These are phyloP conservation scores for Acronicta aceris DNA, from an alignment of 2,888 invertebrate species.

Conservation along the genomic window DNA sequence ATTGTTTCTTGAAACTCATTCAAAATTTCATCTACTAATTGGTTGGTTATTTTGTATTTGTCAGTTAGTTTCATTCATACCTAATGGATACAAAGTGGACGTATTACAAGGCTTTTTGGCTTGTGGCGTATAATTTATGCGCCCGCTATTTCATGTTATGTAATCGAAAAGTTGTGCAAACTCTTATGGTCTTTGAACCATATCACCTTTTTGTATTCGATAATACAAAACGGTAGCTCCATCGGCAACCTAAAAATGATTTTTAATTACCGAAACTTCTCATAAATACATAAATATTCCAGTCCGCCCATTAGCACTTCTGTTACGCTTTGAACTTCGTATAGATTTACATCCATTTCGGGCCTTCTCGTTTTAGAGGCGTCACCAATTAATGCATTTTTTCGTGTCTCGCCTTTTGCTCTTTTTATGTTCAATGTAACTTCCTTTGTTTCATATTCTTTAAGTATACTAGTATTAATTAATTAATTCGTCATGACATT, in stretches of 20 bases:
- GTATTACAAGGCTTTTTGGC: conserved; percentile 43
- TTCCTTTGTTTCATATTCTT: conserved; percentile 59
- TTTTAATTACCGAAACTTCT: conserved; percentile 66
- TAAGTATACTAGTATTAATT: conserved; percentile 13
- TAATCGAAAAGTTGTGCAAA: conserved; percentile 49
- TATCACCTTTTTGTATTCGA: conserved; percentile 34
- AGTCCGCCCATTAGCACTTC: conserved; percentile 76
- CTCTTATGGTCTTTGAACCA: conserved; percentile 35
- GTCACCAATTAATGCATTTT: conserved; percentile 84
- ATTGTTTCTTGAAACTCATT: conserved; percentile 69
- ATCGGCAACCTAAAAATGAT: conserved; percentile 51
- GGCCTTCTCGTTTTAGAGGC: conserved; percentile 69
- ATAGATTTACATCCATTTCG: conserved; percentile 73
- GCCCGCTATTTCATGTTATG: conserved; percentile 46
- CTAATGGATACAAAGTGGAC: conserved; percentile 48
- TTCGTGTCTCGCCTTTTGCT: conserved; percentile 60
- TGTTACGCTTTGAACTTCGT: conserved; percentile 76
- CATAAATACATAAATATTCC: conserved; percentile 66
- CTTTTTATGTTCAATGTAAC: conserved; percentile 58
- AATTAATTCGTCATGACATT: background rate
- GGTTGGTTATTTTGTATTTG: conserved; percentile 40
- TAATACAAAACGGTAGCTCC: conserved; percentile 32
- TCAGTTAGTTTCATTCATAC: conserved; percentile 45
- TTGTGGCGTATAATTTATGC: conserved; percentile 44
- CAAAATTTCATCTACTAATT: conserved; percentile 46